Conservation (phyloP, 2,113 vertebrate genomes). For the Symphodus melops region DNA sequence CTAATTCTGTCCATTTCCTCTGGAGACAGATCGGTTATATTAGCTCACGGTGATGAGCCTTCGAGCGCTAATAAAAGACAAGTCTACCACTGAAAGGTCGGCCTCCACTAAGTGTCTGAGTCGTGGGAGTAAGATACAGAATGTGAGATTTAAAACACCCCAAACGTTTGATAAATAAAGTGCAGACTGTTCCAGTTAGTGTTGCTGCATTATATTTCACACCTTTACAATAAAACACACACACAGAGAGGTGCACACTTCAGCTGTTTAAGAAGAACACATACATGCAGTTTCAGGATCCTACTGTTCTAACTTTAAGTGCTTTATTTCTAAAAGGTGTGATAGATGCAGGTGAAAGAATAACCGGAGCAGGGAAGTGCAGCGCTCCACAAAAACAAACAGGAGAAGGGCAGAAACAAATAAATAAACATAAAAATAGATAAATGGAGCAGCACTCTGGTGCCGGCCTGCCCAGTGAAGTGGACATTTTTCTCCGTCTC, state of each 20-base stretch:
- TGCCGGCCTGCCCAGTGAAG: slow-evolving; percentile 23
- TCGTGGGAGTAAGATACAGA: not conserved
- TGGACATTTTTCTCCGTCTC: slow-evolving; percentile 47
- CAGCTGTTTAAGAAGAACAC: not conserved
- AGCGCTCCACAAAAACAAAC: not conserved
- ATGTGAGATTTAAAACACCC: not conserved
- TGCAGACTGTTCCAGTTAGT: not conserved
- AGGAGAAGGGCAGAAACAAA: not conserved
- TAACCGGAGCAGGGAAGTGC: not conserved
- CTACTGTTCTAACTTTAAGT: not conserved
- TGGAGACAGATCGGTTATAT: no score
- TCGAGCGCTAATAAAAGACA: slow-evolving; percentile 1
- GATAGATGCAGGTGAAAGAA: slow-evolving; percentile 24
- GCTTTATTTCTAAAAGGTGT: not conserved
- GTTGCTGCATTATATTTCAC: not conserved
- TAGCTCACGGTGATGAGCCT: not conserved
- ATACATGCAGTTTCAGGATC: not conserved
- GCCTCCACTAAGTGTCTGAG: not conserved
- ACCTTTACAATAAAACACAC: not conserved
- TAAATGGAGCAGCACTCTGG: not conserved
- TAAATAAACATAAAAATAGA: not conserved
- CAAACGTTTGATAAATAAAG: not conserved
- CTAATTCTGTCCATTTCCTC: not conserved
- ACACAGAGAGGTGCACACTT: no score
- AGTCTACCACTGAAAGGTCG: not conserved